These are phyloP conservation scores for Elegia similella DNA, from an alignment of 2,888 invertebrate species.

Conservation along the genomic window DNA sequence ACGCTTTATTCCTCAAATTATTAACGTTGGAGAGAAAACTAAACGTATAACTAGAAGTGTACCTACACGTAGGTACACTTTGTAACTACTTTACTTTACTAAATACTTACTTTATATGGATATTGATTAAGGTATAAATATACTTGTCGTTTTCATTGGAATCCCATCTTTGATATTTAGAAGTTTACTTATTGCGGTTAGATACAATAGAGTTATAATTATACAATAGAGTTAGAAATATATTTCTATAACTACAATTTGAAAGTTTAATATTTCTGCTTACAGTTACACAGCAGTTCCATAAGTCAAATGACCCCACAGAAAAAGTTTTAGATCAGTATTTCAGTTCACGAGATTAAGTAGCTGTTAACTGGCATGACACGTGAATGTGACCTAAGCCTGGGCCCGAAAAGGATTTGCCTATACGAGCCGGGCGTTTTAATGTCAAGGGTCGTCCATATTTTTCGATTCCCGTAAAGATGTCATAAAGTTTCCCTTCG, in stretches of 20 bases:
- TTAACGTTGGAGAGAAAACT: conserved; percentile 19
- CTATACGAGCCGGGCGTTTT: conserved; percentile 33
- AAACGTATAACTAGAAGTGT: too few relatives aligned
- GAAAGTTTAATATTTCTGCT: too few relatives aligned
- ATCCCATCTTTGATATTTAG: too few relatives aligned
- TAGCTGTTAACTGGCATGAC: conserved; percentile 8
- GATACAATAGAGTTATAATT: too few relatives aligned
- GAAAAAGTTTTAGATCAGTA: background rate
- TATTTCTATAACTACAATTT: too few relatives aligned
- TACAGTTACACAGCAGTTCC: background rate
- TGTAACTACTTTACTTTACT: too few relatives aligned
- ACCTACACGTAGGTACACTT: too few relatives aligned
- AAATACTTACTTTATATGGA: too few relatives aligned
- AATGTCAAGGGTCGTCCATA: conserved; percentile 65
- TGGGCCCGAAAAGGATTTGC: conserved; percentile 8
- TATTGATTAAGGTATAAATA: too few relatives aligned
- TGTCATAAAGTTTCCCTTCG: conserved; percentile 71
- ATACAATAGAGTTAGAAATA: too few relatives aligned
- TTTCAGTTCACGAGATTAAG: conserved; percentile 3
- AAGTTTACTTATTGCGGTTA: too few relatives aligned
- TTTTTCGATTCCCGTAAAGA: conserved; percentile 72
- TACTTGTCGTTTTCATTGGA: too few relatives aligned
- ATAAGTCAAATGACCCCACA: background rate
- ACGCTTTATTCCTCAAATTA: conserved; percentile 41
- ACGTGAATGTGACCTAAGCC: background rate